These are phyloP conservation scores for Buathra laborator DNA, from an alignment of 2,888 invertebrate species.

Conservation along the genomic window DNA sequence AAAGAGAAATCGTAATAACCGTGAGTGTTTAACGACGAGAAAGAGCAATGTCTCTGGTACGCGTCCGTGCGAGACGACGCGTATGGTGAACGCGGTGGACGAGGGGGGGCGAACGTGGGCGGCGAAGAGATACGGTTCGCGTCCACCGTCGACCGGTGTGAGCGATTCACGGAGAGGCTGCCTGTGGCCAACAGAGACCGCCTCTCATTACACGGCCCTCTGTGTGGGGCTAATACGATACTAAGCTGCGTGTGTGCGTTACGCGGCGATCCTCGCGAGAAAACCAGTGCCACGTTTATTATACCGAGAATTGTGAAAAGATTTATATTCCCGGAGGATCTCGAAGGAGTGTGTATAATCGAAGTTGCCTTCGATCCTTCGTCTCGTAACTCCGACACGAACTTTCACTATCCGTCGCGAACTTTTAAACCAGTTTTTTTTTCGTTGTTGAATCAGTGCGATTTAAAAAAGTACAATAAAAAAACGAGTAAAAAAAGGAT, in stretches of 20 bases:
- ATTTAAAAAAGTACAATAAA: neutral
- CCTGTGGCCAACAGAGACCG: constrained; percentile 52
- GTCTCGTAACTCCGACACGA: neutral
- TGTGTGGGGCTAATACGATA: constrained; percentile 12
- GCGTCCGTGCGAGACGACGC: constrained; percentile 64
- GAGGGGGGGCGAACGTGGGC: constrained; percentile 61
- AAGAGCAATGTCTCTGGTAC: constrained; percentile 44
- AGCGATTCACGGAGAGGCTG: constrained; percentile 43
- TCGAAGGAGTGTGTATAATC: neutral
- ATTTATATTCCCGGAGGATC: neutral
- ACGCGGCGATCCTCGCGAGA: neutral
- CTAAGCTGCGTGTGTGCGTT: constrained; percentile 1
- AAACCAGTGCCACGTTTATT: constrained; percentile 19
- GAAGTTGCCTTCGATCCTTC: neutral
- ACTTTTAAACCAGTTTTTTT: neutral
- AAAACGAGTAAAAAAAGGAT: neutral
- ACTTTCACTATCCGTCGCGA: neutral
- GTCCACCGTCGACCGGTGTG: constrained; percentile 64
- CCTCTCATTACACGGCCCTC: constrained; percentile 36
- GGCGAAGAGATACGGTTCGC: constrained; percentile 58
- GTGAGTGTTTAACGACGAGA: neutral
- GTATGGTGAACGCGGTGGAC: constrained; percentile 61
- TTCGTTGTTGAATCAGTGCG: neutral
- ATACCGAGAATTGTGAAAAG: neutral
- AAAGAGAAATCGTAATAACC: constrained; percentile 8